Base-by-base conservation (phyloP, 2,888 invertebrate genomes). In the Apeira syringaria region DNA sequence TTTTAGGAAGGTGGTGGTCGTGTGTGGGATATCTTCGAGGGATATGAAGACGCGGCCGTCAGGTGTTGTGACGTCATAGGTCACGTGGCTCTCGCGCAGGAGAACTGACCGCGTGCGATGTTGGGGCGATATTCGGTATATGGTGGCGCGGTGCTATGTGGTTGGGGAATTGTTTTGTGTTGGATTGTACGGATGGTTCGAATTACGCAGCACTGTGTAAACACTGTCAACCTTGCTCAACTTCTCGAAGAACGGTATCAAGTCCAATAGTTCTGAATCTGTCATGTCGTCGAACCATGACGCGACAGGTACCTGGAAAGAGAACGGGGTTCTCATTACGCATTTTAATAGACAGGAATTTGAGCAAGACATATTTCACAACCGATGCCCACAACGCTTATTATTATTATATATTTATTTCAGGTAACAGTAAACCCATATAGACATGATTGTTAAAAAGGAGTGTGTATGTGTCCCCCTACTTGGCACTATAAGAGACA, bases 211-310 rank as follows among this genome's bases (percentile, higher is more conserved):
- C 90, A 97, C 96, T 81, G 96, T 96, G 91, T 98, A 99, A 61
- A 99, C 98, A 92, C 97, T 97, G 88, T 99, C 98, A 78, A 97
- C 97, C 91, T 95, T 97, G 90, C 98, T 97, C 66, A 99, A 92
- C 84, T 97, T 96, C 90, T 99, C 99, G 89, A 99, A 97, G 88
- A 99, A 97, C 66, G 99, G 99, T 85, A 99, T 96, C 80, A 99
- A 92, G 91, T 99, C 99, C 74, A 98, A 92, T 59, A 99, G 93
- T 90, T 99, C 99, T 50, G 97, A 96, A 90, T 99, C 99, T 73
- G 95, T 95, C 94, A 97, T 97, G 90, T 99, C 99, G 90, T 99
- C 99, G 91, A 99, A 99, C 99, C 99, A 99, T 59, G 99, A 99
- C 78, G 97, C 97, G 60, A 99, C 99, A 76, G 99, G 98, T 83